These are phyloP conservation scores for Elephas maximus DNA, from an alignment of 2,113 vertebrate genomes.

Conservation along the genomic window DNA sequence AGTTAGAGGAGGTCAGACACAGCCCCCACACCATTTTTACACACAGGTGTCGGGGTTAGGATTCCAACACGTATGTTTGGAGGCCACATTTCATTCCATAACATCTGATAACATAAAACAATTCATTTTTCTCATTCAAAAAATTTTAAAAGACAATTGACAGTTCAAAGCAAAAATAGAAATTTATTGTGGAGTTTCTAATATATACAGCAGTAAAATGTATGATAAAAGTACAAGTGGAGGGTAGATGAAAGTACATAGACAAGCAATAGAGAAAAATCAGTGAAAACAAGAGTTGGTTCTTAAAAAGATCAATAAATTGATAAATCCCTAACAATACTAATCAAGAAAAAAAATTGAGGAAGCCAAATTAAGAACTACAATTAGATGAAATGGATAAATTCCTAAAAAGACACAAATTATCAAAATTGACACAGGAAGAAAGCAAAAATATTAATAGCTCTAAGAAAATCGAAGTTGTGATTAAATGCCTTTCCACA, in stretches of 20 bases:
- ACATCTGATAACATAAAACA: neutral
- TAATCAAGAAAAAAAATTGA: constrained; percentile 2
- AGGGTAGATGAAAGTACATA: neutral
- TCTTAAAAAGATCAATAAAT: constrained; percentile 15
- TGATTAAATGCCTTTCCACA: neutral
- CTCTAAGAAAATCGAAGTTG: neutral
- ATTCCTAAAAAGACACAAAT: neutral
- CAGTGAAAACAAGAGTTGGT: neutral
- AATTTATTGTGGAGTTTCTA: neutral
- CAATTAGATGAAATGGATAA: neutral
- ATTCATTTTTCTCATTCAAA: neutral
- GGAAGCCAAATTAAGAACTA: neutral
- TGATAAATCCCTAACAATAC: neutral
- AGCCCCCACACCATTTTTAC: no score
- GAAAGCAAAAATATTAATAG: neutral
- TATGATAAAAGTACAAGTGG: neutral
- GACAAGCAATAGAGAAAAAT: neutral
- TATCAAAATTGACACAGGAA: no score
- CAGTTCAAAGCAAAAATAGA: neutral
- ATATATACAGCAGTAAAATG: neutral
- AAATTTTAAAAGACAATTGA: neutral
- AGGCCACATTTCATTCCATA: neutral
- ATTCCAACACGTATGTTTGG: neutral
- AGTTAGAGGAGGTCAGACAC: no score
- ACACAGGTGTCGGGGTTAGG: neutral